A percentile compares a stretch with the other conserved stretches of the same genome.
Evolutionary conservation across 2,888 invertebrate species (phyloP).

Genomic region (Aethes cnicana): DNA sequence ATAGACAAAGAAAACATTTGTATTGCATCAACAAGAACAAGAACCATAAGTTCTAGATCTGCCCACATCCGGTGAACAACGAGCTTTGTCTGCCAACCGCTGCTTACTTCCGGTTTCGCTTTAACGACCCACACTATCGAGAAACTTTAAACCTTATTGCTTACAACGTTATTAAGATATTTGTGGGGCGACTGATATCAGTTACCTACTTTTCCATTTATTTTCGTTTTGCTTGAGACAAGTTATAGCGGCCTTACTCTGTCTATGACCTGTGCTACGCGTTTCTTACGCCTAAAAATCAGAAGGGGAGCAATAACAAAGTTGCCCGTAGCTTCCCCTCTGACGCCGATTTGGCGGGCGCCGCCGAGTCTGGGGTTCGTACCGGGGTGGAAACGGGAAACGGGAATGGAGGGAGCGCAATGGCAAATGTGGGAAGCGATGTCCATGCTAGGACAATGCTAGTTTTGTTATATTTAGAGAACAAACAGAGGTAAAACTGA

Average conservation of each 20-base stretch:
- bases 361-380: conserved; percentile 1
- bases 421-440: too few species aligned
- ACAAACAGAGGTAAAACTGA: too few species aligned
- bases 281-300: too few species aligned
- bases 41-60: conserved; percentile 38
- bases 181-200: conserved; percentile 19
- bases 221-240: too few species aligned
- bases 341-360: conserved; percentile 5
- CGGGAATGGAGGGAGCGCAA: too few species aligned
- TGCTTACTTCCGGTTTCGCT: conserved; percentile 50
- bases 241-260: too few species aligned
- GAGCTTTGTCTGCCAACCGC: conserved; percentile 53
- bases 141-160: conserved; percentile 37
- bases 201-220: too few species aligned
- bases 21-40: conserved; percentile 39
- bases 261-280: too few species aligned
- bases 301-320: too few species aligned
- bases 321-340: neutral
- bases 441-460: too few species aligned
- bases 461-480: too few species aligned
- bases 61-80: conserved; percentile 53
- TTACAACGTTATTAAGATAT: conserved; percentile 36
- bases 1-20: conserved; percentile 24
- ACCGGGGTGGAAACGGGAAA: neutral
- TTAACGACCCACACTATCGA: conserved; percentile 48